Conservation (phyloP, 2,113 vertebrate species). For the Nerophis ophidion region DNA sequence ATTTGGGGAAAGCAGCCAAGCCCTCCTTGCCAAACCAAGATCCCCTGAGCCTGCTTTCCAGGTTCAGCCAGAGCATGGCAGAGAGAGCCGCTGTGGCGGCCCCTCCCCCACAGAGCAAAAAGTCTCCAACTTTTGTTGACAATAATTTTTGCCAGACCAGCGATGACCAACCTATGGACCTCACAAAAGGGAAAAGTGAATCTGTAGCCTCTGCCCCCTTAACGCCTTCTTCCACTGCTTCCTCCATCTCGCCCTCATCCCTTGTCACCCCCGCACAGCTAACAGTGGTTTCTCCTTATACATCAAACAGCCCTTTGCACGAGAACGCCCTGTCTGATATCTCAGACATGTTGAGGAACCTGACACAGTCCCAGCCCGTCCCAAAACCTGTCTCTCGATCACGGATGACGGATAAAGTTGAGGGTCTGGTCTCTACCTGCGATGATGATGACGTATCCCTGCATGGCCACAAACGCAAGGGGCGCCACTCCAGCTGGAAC, state of each 20-base stretch:
- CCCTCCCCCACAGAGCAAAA: conserved; percentile 84
- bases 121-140: conserved; percentile 77
- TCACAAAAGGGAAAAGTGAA: conserved; percentile 94
- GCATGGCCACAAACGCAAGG: conserved; percentile 90
- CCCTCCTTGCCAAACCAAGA: conserved; percentile 90
- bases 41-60: conserved; percentile 97
- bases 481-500: conserved; percentile 99
- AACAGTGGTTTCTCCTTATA: conserved; percentile 86
- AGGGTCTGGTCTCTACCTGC: conserved; percentile 81
- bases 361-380: conserved; percentile 87
- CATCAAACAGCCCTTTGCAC: conserved; percentile 88
- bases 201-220: conserved; percentile 82
- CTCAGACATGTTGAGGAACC: conserved; percentile 97
- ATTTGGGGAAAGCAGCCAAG: conserved; percentile 97
- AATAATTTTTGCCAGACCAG: conserved; percentile 84
- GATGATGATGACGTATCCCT: conserved; percentile 85
- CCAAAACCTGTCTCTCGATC: conserved; percentile 84
- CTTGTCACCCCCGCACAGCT: conserved; percentile 84
- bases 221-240: conserved; percentile 82
- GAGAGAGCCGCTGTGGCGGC: conserved; percentile 92
- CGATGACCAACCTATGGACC: conserved; percentile 97
- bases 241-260: conserved; percentile 85
- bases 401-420: conserved; percentile 82
- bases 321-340: conserved; percentile 98
- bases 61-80: conserved; percentile 95